These are phyloP conservation scores for Sandelia bainsii DNA, from an alignment of 2,797 vertebrate species.

Conservation along the genomic window DNA sequence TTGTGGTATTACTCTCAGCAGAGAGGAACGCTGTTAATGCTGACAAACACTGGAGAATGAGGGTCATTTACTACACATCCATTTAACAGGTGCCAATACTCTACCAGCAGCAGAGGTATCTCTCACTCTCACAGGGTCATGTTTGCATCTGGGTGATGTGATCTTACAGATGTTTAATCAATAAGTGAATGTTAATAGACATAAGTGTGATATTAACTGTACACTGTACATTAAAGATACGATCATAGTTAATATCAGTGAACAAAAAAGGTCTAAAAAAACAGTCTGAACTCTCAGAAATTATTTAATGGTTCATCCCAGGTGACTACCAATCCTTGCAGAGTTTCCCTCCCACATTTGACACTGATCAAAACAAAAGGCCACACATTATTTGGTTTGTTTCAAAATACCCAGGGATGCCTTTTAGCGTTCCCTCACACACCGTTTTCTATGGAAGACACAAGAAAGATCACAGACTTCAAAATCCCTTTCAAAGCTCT, in stretches of 20 bases:
- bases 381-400: conserved; percentile 17
- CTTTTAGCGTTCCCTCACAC: conserved; percentile 32
- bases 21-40: conserved; percentile 76
- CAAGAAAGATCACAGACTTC: conserved; percentile 53
- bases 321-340: background rate
- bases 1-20: conserved; percentile 80
- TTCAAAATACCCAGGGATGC: conserved; percentile 32
- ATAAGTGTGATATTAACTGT: background rate
- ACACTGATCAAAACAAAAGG: conserved; percentile 39
- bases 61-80: conserved; percentile 84
- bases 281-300: background rate
- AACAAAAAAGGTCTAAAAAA: background rate
- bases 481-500: conserved; percentile 55
- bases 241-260: background rate
- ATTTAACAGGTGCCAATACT: conserved; percentile 84
- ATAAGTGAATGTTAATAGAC: background rate
- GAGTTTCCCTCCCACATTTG: conserved; percentile 16
- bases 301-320: conserved; percentile 9
- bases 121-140: conserved; percentile 60
- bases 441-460: conserved; percentile 38
- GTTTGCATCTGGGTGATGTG: conserved; percentile 46
- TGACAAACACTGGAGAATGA: conserved; percentile 80
- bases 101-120: conserved; percentile 58
- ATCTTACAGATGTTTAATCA: conserved; percentile 11
- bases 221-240: too few species aligned